phyloP scores from a whole-genome alignment of 2,797 vertebrate species.

The Tokudaia muenninki region DNA sequence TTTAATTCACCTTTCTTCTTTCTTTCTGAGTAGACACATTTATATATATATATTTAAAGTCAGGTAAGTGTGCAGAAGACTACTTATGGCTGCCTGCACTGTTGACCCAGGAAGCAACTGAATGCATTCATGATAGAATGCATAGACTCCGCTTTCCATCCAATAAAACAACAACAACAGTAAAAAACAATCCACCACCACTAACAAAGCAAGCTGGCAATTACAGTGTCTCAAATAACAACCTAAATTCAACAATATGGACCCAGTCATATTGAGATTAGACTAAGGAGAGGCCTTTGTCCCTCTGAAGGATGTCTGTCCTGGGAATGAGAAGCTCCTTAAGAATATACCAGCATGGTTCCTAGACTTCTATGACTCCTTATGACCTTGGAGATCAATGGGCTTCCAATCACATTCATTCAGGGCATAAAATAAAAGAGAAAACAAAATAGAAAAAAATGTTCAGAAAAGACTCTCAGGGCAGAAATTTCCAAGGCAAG shows the following conservation, averaged over 20 bases:
- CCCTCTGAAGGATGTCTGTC: slow-evolving; percentile 40
- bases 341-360: background rate
- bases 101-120: background rate
- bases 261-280: slow-evolving; percentile 61
- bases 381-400: background rate
- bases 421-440: background rate
- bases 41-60: background rate
- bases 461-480: background rate
- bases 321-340: background rate
- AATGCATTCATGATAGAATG: slow-evolving; percentile 20
- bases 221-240: slow-evolving; percentile 58
- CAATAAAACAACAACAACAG: background rate
- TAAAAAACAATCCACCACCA: background rate
- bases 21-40: background rate
- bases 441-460: background rate
- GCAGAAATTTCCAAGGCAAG: background rate
- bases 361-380: background rate
- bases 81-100: background rate
- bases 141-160: slow-evolving; percentile 29
- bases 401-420: background rate
- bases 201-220: slow-evolving; percentile 49
- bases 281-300: slow-evolving; percentile 58
- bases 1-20: background rate
- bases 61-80: background rate
- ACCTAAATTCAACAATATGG: slow-evolving; percentile 13